Evolutionary conservation across 2,888 invertebrate species (phyloP).

Genomic region (Stramonita haemastoma): DNA sequence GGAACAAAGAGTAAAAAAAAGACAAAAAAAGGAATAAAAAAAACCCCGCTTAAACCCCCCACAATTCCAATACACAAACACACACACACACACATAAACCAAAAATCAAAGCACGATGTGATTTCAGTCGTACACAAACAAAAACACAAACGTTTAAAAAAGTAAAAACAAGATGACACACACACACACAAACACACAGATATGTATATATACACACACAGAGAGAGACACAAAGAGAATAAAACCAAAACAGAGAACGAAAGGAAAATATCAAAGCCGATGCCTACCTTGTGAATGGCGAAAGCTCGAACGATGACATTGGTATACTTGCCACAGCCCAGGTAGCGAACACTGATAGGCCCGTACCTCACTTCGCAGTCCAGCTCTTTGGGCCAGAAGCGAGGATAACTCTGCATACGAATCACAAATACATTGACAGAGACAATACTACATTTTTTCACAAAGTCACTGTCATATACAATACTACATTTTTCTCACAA

Average conservation of each 20-base stretch:
- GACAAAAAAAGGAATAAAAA: neutral
- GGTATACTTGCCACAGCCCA: conserved; percentile 62
- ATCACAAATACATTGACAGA: too few relatives aligned
- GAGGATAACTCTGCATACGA: conserved; percentile 64
- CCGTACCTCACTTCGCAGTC: conserved; percentile 69
- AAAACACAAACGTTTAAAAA: neutral
- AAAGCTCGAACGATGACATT: conserved; percentile 69
- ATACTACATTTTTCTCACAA: too few relatives aligned
- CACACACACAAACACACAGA: neutral
- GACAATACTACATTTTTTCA: too few relatives aligned
- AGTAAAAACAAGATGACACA: neutral
- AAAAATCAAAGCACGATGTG: neutral
- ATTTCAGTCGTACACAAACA: neutral
- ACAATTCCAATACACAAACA: neutral
- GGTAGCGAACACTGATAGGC: conserved; percentile 71
- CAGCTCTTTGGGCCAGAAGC: conserved; percentile 73
- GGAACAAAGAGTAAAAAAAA: neutral
- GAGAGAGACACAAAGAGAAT: neutral
- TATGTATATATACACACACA: neutral
- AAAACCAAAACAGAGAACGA: conserved; percentile 85
- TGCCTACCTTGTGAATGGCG: conserved; percentile 70
- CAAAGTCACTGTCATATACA: too few relatives aligned
- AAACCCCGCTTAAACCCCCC: neutral
- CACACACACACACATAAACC: neutral
- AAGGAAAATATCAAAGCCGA: conserved; percentile 79